Evolutionary conservation across 2,113 vertebrate genomes (phyloP).

Genomic region (Otis tarda): DNA sequence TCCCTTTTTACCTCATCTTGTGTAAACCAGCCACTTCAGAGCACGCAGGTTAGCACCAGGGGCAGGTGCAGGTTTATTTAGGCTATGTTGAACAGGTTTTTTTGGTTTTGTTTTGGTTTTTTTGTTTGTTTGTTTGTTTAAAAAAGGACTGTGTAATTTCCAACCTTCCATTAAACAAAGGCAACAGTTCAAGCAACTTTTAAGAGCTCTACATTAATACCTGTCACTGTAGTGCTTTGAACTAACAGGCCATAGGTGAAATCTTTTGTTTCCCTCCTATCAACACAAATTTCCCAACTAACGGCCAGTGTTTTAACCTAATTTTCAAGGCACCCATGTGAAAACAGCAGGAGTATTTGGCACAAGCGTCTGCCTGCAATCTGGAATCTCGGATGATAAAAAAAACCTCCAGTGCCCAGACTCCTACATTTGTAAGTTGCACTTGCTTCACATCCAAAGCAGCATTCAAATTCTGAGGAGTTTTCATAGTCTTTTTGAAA

Average conservation of each 20-base stretch:
- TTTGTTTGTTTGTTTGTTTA: not conserved
- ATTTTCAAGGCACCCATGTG: rapidly evolving
- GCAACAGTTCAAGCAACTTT: not conserved
- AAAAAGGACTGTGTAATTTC: not conserved
- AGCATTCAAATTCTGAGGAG: too few relatives aligned
- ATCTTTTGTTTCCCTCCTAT: not conserved
- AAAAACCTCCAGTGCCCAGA: not conserved
- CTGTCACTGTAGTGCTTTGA: not conserved
- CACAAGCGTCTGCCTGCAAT: not conserved
- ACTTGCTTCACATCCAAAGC: not conserved
- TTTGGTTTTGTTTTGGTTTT: not conserved
- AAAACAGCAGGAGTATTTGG: too few relatives aligned
- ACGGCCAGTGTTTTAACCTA: not conserved
- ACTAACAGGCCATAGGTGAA: not conserved
- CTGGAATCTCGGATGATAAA: not conserved
- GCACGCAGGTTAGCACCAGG: not conserved
- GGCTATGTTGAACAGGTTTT: not conserved
- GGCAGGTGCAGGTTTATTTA: not conserved
- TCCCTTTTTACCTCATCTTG: not conserved
- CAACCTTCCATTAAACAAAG: not conserved
- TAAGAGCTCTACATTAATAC: not conserved
- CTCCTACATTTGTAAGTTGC: not conserved
- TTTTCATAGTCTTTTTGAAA: not conserved
- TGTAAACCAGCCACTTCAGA: not conserved
- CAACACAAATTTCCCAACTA: not conserved